Evolutionary conservation across 2,113 vertebrate genomes (phyloP).

Genomic region (Cyanistes caeruleus): DNA sequence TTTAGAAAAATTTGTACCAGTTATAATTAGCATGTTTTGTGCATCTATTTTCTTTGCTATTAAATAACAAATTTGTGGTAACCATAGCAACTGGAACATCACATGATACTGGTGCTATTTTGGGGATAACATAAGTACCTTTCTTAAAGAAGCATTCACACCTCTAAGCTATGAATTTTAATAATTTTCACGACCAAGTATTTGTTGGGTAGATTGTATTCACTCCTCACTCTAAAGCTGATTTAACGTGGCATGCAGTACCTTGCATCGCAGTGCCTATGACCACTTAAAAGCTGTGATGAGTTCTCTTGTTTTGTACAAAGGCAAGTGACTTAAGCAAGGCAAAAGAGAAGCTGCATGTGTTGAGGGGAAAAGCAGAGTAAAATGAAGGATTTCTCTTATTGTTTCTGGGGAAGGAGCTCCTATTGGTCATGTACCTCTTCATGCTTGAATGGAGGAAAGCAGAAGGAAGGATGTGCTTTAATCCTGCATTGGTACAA

Average conservation of each 20-base stretch:
- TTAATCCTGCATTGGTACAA: not conserved
- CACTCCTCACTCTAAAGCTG: not conserved
- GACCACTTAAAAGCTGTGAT: not conserved
- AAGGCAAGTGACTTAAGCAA: not conserved
- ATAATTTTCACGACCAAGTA: slow-evolving; percentile 62
- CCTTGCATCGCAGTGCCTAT: not conserved
- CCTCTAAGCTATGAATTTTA: slow-evolving; percentile 69
- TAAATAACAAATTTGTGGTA: slow-evolving; percentile 87
- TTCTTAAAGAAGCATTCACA: slow-evolving; percentile 82
- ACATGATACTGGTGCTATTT: slow-evolving; percentile 81
- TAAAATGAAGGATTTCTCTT: not conserved
- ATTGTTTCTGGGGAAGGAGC: not conserved
- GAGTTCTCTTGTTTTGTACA: not conserved
- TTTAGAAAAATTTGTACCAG: slow-evolving; percentile 80
- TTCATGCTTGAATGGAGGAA: not conserved
- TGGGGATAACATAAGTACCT: slow-evolving; percentile 81
- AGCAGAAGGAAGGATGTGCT: not conserved
- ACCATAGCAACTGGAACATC: slow-evolving; percentile 84
- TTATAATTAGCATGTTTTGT: slow-evolving; percentile 87
- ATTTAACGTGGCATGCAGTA: not conserved
- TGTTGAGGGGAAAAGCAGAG: not conserved
- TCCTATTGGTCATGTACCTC: not conserved
- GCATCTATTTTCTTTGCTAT: slow-evolving; percentile 86
- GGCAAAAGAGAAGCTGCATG: not conserved
- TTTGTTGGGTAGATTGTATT: slow-evolving; percentile 45